phyloP scores from a whole-genome alignment of 2,797 vertebrate species.

The Pantherophis alleghaniensis region DNA sequence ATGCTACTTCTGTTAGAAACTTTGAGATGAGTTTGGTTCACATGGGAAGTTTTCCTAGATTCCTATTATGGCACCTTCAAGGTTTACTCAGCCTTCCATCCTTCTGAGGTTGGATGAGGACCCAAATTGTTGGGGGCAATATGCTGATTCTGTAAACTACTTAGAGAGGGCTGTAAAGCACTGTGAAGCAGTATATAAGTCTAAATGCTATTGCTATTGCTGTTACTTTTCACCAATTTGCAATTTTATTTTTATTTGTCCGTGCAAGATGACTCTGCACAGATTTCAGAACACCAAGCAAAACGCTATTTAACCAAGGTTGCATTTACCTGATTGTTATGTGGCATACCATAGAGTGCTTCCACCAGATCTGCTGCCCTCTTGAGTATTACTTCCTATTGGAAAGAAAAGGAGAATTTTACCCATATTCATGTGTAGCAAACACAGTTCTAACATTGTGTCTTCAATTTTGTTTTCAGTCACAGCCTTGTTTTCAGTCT shows the following conservation, averaged over 20 bases:
- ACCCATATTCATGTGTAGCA: slow-evolving; percentile 40
- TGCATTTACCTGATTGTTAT: slow-evolving; percentile 91
- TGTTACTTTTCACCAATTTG: not conserved
- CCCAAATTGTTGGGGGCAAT: too few species aligned
- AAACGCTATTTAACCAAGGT: slow-evolving; percentile 3
- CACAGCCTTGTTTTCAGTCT: slow-evolving; percentile 28
- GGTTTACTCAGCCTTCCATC: too few species aligned
- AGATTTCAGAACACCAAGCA: not conserved
- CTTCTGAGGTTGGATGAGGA: too few species aligned
- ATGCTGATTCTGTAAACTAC: too few species aligned
- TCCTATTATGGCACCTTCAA: not conserved
- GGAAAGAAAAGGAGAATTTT: slow-evolving; percentile 54
- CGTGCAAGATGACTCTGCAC: too few species aligned
- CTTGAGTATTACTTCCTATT: slow-evolving; percentile 97
- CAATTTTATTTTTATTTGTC: not conserved
- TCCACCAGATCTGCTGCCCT: slow-evolving; percentile 96
- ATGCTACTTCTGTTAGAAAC: not conserved
- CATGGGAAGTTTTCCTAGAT: not conserved
- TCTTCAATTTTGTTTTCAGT: not conserved
- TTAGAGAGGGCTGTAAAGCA: too few species aligned
- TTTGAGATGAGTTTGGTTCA: not conserved
- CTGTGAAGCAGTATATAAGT: too few species aligned
- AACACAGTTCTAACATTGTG: slow-evolving; percentile 26
- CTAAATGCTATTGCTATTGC: too few species aligned
- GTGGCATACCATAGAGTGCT: slow-evolving; percentile 95